Percentiles rank a stretch among this genome's conserved stretches.
These are phyloP conservation scores for Epizoanthus scotinus DNA, from an alignment of 92 coral and sea anemone species.

Conservation along the genomic window DNA sequence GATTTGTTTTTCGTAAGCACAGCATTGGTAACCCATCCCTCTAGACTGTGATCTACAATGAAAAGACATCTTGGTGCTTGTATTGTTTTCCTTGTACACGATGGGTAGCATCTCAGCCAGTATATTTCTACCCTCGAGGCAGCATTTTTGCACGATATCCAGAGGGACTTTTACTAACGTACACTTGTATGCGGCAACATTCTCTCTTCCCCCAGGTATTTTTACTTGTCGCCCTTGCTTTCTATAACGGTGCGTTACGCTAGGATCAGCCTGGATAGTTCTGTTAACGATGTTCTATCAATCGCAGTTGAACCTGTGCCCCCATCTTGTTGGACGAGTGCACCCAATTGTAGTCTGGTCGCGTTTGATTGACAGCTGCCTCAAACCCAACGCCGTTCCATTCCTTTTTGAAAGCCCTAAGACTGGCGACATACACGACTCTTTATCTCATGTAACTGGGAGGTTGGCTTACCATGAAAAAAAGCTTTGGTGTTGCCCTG, in stretches of 20 bases:
- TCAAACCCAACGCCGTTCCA: slow-evolving; percentile 31
- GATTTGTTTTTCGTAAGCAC: not conserved
- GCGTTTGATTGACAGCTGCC: slow-evolving; percentile 17
- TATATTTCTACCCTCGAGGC: slow-evolving; percentile 44
- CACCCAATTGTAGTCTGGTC: slow-evolving; percentile 38
- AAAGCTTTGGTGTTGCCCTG: not conserved
- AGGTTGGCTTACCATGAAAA: not conserved
- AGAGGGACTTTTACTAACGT: slow-evolving; percentile 30
- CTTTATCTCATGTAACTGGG: slow-evolving; percentile 25
- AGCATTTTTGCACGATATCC: slow-evolving; percentile 5
- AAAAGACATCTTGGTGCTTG: no score
- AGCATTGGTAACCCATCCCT: not conserved
- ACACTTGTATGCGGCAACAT: not conserved
- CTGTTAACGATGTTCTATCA: slow-evolving; percentile 33
- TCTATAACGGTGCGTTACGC: slow-evolving; percentile 34
- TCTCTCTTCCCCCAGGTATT: slow-evolving; percentile 5
- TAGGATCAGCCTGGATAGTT: slow-evolving; percentile 29
- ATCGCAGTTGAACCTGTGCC: slow-evolving; percentile 32
- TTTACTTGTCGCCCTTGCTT: slow-evolving; percentile 38
- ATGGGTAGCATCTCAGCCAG: no score
- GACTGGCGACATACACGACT: slow-evolving; percentile 32
- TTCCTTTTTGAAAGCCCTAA: slow-evolving; percentile 22
- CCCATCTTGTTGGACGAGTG: no score
- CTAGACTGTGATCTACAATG: no score
- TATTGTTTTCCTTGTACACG: not conserved